Conservation (phyloP, 2,888 invertebrate genomes). For the Dasypogon diadema region DNA sequence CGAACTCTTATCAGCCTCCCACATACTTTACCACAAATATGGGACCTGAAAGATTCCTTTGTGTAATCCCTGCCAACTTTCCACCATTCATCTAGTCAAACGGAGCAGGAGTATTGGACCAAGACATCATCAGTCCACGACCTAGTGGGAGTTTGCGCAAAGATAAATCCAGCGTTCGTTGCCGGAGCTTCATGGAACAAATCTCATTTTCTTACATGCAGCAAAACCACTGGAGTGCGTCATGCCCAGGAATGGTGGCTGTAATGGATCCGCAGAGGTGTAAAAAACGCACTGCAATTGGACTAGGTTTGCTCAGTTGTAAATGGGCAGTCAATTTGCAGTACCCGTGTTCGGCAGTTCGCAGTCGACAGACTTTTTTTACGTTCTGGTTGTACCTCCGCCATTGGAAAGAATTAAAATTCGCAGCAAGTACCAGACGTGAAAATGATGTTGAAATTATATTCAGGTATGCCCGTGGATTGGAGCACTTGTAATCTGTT, state of each 20-base stretch:
- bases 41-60: background rate
- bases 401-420: constrained; percentile 1
- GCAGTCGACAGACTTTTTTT: constrained; percentile 41
- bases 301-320: constrained; percentile 5
- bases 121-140: background rate
- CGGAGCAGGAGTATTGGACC: background rate
- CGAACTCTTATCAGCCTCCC: constrained; percentile 17
- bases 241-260: constrained; percentile 19
- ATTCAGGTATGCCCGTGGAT: constrained; percentile 23
- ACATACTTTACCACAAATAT: constrained; percentile 8
- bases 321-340: constrained; percentile 54
- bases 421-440: constrained; percentile 7
- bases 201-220: background rate
- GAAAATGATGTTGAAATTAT: constrained; percentile 38
- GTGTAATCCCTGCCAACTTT: background rate
- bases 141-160: constrained; percentile 6
- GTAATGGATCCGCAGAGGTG: background rate
- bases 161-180: background rate
- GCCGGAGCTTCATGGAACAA: background rate
- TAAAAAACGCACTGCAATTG: constrained; percentile 14
- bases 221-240: background rate
- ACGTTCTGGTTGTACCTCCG: background rate
- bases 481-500: background rate
- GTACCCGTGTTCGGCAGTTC: constrained; percentile 52
- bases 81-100: background rate